phyloP scores from a whole-genome alignment of 2,888 invertebrate genomes.

The Cancer borealis region DNA sequence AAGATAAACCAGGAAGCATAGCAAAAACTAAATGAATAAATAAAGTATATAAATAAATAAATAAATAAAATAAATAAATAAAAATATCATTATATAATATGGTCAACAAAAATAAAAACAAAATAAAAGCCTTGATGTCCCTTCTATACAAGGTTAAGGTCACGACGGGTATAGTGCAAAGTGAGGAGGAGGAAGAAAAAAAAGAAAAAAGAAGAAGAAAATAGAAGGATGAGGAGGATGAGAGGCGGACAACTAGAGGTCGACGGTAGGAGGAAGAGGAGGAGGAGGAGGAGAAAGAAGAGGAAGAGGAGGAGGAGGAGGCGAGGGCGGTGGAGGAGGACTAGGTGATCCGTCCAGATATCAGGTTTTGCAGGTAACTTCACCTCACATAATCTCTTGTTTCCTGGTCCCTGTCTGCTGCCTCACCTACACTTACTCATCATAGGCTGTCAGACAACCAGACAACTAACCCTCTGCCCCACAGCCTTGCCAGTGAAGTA shows the following conservation, averaged over 20 bases:
- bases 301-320: background rate
- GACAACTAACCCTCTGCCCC: background rate
- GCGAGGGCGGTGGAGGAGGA: background rate
- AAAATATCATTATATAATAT: background rate
- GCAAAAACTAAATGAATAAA: too few species aligned
- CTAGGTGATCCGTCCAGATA: background rate
- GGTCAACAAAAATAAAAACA: too few species aligned
- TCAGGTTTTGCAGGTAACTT: constrained; percentile 20
- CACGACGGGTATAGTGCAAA: background rate
- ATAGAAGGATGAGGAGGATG: background rate
- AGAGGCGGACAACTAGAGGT: background rate
- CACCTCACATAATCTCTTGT: background rate
- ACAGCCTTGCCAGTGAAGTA: background rate
- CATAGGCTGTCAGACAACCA: background rate
- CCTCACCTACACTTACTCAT: background rate
- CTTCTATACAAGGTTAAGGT: constrained; percentile 9
- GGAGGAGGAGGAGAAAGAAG: background rate
- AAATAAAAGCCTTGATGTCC: too few species aligned
- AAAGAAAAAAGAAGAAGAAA: background rate
- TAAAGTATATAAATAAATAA: too few species aligned
- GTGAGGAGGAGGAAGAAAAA: background rate
- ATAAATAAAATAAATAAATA: background rate
- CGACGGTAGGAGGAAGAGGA: background rate
- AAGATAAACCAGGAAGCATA: background rate
- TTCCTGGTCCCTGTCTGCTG: background rate